A percentile compares a stretch with the other conserved stretches of the same genome.
These are phyloP conservation scores for Pteronotus mesoamericanus DNA, from an alignment of 2,797 vertebrate species.

Conservation along the genomic window DNA sequence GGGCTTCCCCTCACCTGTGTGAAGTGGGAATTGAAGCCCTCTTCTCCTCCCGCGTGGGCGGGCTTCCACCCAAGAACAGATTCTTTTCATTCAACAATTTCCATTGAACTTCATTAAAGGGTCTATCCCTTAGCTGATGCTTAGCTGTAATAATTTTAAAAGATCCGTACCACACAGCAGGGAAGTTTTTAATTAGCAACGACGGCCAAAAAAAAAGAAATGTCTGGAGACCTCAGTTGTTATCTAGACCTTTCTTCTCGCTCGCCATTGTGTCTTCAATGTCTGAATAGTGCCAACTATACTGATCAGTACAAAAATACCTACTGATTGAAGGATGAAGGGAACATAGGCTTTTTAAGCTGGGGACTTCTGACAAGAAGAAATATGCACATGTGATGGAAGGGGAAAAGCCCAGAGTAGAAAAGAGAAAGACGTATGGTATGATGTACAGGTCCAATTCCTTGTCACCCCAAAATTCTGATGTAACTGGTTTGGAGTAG, in stretches of 20 bases:
- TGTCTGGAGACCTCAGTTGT: neutral
- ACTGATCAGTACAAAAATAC: neutral
- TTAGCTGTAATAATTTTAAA: neutral
- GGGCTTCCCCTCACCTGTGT: neutral
- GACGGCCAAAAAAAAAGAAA: neutral
- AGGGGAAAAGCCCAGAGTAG: neutral
- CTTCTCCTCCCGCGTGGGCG: neutral
- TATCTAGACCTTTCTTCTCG: neutral
- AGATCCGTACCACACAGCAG: neutral
- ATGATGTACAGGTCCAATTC: neutral
- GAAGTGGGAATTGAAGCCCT: neutral
- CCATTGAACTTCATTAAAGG: neutral
- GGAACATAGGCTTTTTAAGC: neutral
- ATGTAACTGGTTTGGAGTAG: neutral
- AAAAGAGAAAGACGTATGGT: neutral
- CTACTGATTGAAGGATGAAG: neutral
- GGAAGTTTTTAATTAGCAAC: neutral
- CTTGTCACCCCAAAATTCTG: neutral
- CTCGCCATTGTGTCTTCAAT: neutral
- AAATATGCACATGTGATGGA: neutral
- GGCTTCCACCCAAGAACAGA: neutral
- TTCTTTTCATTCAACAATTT: conserved; percentile 39
- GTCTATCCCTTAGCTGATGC: neutral
- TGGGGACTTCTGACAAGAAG: neutral
- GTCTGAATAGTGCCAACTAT: neutral